Conservation (phyloP, 2,797 vertebrate genomes). For the Channa striata region DNA sequence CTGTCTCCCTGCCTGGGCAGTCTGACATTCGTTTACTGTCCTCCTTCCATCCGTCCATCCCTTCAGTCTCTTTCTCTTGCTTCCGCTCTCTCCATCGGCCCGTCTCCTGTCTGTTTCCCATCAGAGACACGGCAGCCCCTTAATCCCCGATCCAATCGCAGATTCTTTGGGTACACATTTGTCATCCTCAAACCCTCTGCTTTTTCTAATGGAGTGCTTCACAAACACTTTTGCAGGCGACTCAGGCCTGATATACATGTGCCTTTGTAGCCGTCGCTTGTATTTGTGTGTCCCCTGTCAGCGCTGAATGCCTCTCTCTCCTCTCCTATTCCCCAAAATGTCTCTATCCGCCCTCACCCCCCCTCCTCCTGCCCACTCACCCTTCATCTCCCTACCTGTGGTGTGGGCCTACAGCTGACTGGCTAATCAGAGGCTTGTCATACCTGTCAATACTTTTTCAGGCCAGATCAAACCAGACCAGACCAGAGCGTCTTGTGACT, state of each 20-base stretch:
- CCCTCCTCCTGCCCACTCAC: slow-evolving; percentile 75
- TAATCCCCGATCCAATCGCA: slow-evolving; percentile 82
- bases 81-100: slow-evolving; percentile 62
- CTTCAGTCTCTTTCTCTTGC: slow-evolving; percentile 57
- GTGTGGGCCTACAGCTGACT: slow-evolving; percentile 94
- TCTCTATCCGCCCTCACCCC: slow-evolving; percentile 6
- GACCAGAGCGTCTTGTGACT: slow-evolving; percentile 43
- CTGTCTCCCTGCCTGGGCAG: slow-evolving; percentile 69
- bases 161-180: slow-evolving; percentile 78
- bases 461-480: slow-evolving; percentile 49
- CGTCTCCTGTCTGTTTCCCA: slow-evolving; percentile 65
- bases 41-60: slow-evolving; percentile 57
- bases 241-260: slow-evolving; percentile 60
- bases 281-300: slow-evolving; percentile 45
- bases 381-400: slow-evolving; percentile 93
- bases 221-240: slow-evolving; percentile 73
- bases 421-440: slow-evolving; percentile 98
- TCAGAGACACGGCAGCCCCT: slow-evolving; percentile 73
- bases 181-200: slow-evolving; percentile 72
- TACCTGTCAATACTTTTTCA: slow-evolving; percentile 95
- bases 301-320: slow-evolving; percentile 22
- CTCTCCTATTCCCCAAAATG: slow-evolving; percentile 30
- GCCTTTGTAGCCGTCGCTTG: slow-evolving; percentile 40
- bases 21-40: slow-evolving; percentile 76
- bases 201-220: slow-evolving; percentile 70